Conservation (phyloP, 2,888 invertebrate genomes). For the Leptinotarsa juncta region DNA sequence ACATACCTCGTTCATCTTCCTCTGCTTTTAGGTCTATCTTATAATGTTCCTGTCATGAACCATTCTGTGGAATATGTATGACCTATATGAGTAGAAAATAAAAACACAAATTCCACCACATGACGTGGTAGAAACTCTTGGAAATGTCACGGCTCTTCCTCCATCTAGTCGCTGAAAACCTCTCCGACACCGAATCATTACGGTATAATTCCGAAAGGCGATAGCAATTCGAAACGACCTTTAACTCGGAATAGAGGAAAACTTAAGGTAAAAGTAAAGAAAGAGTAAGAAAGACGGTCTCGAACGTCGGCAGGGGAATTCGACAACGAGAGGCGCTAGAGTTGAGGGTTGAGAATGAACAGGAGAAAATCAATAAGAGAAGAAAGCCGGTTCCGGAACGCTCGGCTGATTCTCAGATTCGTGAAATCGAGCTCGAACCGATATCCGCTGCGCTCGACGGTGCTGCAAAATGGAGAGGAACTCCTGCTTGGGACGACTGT, state of each 20-base stretch:
- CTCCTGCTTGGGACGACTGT: slow-evolving; percentile 61
- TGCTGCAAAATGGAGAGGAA: slow-evolving; percentile 65
- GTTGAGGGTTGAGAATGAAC: slow-evolving; percentile 56
- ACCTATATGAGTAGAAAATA: neutral
- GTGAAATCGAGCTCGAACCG: slow-evolving; percentile 66
- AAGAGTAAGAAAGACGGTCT: slow-evolving; percentile 31
- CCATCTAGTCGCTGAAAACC: slow-evolving; percentile 8
- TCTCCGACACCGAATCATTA: slow-evolving; percentile 22
- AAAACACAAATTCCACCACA: slow-evolving; percentile 1
- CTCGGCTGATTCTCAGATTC: slow-evolving; percentile 67
- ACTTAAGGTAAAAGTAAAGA: slow-evolving; percentile 47
- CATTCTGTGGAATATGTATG: neutral
- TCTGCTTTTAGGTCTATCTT: no score
- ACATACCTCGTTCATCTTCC: no score
- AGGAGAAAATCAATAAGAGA: slow-evolving; percentile 67
- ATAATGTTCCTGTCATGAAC: no score
- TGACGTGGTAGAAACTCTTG: neutral
- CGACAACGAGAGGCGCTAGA: slow-evolving; percentile 55
- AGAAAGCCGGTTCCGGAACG: slow-evolving; percentile 68
- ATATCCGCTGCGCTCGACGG: slow-evolving; percentile 65
- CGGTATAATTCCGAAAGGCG: slow-evolving; percentile 41
- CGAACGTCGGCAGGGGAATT: slow-evolving; percentile 49
- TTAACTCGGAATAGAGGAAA: slow-evolving; percentile 49
- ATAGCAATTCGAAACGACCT: slow-evolving; percentile 49
- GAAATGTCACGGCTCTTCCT: slow-evolving; percentile 1